Evolutionary conservation across 1,140 invertebrate genomes (phyloP).

Genomic region (Eriocheir sinensis): DNA sequence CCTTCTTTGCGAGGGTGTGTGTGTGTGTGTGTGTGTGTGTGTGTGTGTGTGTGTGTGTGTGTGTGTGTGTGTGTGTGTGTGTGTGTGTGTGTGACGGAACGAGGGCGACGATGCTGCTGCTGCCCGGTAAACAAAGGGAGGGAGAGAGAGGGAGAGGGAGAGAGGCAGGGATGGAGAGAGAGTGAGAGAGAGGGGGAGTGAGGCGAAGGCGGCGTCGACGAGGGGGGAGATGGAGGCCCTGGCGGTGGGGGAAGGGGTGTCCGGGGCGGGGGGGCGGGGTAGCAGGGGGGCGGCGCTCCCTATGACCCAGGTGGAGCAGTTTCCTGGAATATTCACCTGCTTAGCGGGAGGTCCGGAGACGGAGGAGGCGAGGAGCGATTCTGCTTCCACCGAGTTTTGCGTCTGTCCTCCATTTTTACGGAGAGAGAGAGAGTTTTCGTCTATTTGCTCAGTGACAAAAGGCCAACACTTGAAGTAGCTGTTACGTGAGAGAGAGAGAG

Average conservation of each 20-base stretch:
- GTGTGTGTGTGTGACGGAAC: background rate
- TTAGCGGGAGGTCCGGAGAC: background rate
- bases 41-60: no score
- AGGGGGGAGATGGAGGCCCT: background rate
- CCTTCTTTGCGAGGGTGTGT: no score
- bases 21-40: no score
- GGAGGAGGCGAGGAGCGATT: background rate
- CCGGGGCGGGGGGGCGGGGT: no score
- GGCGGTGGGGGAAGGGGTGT: no score
- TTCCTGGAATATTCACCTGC: constrained; percentile 4
- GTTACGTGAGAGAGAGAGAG: background rate
- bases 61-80: no score
- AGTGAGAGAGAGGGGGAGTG: no score
- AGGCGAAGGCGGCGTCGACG: background rate
- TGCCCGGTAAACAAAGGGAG: constrained; percentile 1
- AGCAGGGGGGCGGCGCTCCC: background rate
- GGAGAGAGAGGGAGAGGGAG: background rate
- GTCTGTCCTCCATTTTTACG: background rate
- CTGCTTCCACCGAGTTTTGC: background rate
- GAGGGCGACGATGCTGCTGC: constrained; percentile 2
- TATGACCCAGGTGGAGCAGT: background rate
- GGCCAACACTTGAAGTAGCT: background rate
- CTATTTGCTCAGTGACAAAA: background rate
- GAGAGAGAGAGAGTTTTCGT: background rate
- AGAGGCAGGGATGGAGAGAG: background rate